Percentiles rank a stretch among this genome's conserved stretches.
phyloP scores from a whole-genome alignment of 2,797 vertebrate species.

The Craterocephalus amniculus region DNA sequence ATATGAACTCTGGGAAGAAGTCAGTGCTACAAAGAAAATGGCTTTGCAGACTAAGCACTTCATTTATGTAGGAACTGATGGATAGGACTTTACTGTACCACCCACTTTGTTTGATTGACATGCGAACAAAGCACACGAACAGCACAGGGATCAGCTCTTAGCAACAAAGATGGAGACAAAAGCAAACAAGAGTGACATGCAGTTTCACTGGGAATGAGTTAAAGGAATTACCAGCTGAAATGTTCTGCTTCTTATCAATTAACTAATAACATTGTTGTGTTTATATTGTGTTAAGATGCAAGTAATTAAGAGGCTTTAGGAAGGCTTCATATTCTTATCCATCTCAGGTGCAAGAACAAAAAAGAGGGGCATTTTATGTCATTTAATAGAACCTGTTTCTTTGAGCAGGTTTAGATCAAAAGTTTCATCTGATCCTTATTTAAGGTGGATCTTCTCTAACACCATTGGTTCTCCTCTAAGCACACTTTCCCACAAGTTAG shows the following conservation, averaged over 20 bases:
- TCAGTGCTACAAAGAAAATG: background rate
- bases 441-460: slow-evolving; percentile 5
- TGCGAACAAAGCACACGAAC: slow-evolving; percentile 36
- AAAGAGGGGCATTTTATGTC: background rate
- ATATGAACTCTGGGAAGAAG: background rate
- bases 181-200: slow-evolving; percentile 34
- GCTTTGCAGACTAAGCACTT: slow-evolving; percentile 1
- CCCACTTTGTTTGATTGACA: slow-evolving; percentile 46
- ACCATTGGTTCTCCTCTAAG: slow-evolving; percentile 6
- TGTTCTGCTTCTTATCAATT: slow-evolving; percentile 3
- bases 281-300: background rate
- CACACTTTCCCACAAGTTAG: slow-evolving; percentile 63
- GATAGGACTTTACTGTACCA: background rate
- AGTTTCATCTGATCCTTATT: background rate
- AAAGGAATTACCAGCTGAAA: background rate
- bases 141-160: slow-evolving; percentile 38
- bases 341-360: background rate
- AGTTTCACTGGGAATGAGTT: background rate
- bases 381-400: background rate
- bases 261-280: background rate
- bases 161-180: slow-evolving; percentile 51
- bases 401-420: slow-evolving; percentile 6
- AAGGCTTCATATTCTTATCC: background rate
- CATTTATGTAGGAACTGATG: background rate
- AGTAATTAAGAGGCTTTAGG: background rate